Evolutionary conservation across 2,888 invertebrate species (phyloP).

Genomic region (Tiliacea aurago): DNA sequence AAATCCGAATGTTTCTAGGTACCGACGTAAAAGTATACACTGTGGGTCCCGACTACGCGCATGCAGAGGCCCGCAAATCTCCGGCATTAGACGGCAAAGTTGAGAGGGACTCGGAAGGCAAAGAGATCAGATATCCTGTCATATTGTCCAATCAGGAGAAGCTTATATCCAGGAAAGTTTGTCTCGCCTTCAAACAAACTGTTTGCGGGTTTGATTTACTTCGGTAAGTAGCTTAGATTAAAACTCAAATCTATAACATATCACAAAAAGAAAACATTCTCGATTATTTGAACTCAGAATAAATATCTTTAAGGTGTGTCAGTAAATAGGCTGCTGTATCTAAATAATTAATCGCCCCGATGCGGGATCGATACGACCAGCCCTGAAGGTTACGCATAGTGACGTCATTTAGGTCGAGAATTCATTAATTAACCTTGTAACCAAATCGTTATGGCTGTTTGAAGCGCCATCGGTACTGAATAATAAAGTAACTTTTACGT

Average conservation of each 20-base stretch:
- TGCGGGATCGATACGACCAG: slow-evolving; percentile 38
- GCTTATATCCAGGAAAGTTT: slow-evolving; percentile 99
- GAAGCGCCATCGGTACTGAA: slow-evolving; percentile 11
- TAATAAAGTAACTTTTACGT: slow-evolving; percentile 10
- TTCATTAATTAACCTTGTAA: slow-evolving; percentile 33
- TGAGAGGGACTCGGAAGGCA: slow-evolving; percentile 99
- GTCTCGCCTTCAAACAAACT: slow-evolving; percentile 98
- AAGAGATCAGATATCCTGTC: slow-evolving; percentile 99
- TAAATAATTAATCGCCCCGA: slow-evolving; percentile 28
- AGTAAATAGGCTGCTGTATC: slow-evolving; percentile 13
- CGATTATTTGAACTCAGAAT: background rate
- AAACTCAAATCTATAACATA: background rate
- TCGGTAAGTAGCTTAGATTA: slow-evolving; percentile 86
- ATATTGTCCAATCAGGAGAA: slow-evolving; percentile 99
- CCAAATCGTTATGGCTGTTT: slow-evolving; percentile 20
- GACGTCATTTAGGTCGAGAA: slow-evolving; percentile 45
- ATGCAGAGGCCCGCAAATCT: slow-evolving; percentile 99
- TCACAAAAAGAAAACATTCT: slow-evolving; percentile 10
- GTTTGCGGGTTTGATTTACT: slow-evolving; percentile 99
- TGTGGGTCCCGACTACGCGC: slow-evolving; percentile 99
- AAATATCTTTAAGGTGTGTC: slow-evolving; percentile 40
- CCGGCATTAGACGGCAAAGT: slow-evolving; percentile 99
- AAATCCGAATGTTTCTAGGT: slow-evolving; percentile 83
- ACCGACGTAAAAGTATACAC: slow-evolving; percentile 97
- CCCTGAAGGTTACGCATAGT: slow-evolving; percentile 23